Evolutionary conservation across 2,888 invertebrate species (phyloP), one percentile per base, ranked within the genome.

Genomic region (Gerosis bhagava): DNA sequence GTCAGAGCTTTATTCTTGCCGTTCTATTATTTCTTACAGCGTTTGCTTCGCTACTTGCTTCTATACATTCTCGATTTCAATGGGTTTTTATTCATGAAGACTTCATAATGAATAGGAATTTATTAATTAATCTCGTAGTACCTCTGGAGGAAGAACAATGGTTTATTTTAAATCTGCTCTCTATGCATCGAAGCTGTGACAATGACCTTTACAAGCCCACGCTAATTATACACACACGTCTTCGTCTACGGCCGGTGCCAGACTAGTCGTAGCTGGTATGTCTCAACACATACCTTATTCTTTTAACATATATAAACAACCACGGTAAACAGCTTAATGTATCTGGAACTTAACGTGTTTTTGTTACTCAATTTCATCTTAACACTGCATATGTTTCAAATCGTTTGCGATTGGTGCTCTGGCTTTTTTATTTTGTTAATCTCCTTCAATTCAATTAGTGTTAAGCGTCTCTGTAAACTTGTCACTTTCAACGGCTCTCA

Each of bases 121-220:
- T 39, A 46, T 46, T 32, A 46, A 46, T 46, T 32, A 39, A 37
- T 32, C 45, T 45, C 32, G 32, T 17, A 19, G 37, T 45, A 45
- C 45, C 39, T 19, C 50, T 53, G 43, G 48, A 54, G 53, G 63
- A 53, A 62, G 64, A 67, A 73, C 67, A 67, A 72, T 69, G 64
- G 73, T 60, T 63, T 69, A 73, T 74, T 75, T 79, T 74, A 69
- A 70, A 73, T 72, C 68, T 70, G 65, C 70, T 39, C 32, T 52
- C 64, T 66, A 67, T 70, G 70, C 68, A 66, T 63, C 68, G 67
- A 72, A 71, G 74, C 80, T 77, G 77, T 70, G 87, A 88, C 87
- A 87, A 86, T 88, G 87, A 86, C 84, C 87, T 86, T 83, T 83
- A 67, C 61, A 68, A 73, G 74, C 84, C 84, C 83, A 84, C 86